Evolutionary conservation across 2,888 invertebrate genomes (phyloP), one percentile per base, ranked within the genome.

Genomic region (Furcula furcula): DNA sequence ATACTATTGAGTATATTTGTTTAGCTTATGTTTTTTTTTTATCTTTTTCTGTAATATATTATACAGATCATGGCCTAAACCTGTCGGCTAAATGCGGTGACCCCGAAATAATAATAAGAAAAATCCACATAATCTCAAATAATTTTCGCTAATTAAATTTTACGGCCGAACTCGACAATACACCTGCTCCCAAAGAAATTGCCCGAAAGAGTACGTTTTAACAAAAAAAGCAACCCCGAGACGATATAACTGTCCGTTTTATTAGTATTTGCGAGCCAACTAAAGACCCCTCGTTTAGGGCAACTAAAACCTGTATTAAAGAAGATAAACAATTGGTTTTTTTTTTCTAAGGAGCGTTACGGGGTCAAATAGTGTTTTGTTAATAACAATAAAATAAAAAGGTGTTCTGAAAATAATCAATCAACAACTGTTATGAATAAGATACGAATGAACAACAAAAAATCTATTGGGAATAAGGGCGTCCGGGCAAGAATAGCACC

Each of bases 111-210:
- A 69, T 76, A 83, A 82, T 83, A 79, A 80, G 56, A 80, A 83
- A 84, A 83, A 77, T 71, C 71, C 61, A 52, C 49, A 58, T 75
- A 76, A 79, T 76, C 75, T 60, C 42, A 57, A 74, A 77, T 79
- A 76, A 83, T 79, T 76, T 76, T 69, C 67, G 58, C 68, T 76
- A 78, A 79, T 83, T 83, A 81, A 77, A 76, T 68, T 71, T 75
- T 68, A 80, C 66, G 52, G 65, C 65, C 39, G 23, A 47, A 60
- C 43, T 46, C 43, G 46, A 47, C 34, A 43, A 32, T 39, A 51
- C 85, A 84, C 79, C 84, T 84, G 84, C 41, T 64, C 27, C 61
- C 62, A 33, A 34, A 42, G 50, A 55, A 56, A 60, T 56, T 52
- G 44, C 43, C 54, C 45, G 41, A 36, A 37, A 54, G 40, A 56